phyloP scores from a whole-genome alignment of 2,888 invertebrate genomes.

The Caenorhabditis doughertyi region DNA sequence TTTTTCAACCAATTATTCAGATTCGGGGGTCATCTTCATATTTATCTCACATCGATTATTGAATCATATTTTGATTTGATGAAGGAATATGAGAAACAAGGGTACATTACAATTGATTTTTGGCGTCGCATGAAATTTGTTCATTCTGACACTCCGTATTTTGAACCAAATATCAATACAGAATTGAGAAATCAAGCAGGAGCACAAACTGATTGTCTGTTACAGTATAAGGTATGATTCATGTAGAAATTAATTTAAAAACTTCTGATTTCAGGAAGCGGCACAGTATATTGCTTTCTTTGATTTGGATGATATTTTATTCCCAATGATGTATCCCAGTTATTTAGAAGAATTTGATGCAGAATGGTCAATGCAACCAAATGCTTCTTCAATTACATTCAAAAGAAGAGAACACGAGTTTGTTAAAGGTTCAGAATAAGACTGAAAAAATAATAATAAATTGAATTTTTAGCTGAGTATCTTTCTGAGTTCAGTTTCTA shows the following conservation, averaged over 20 bases:
- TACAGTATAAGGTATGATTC: conserved; percentile 62
- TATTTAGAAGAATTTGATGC: conserved; percentile 64
- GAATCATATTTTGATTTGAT: conserved; percentile 65
- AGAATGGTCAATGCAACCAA: background rate
- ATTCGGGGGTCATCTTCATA: conserved; percentile 64
- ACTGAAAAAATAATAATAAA: too few species aligned
- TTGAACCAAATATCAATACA: conserved; percentile 64
- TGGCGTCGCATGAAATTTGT: conserved; percentile 61
- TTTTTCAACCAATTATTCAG: conserved; percentile 22
- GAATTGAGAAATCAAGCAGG: conserved; percentile 68
- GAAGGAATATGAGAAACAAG: conserved; percentile 63
- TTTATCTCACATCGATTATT: conserved; percentile 63
- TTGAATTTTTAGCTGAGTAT: conserved; percentile 27
- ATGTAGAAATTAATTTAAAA: too few species aligned
- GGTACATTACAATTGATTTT: conserved; percentile 60
- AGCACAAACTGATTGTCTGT: conserved; percentile 60
- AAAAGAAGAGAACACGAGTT: conserved; percentile 41
- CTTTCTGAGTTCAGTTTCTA: conserved; percentile 37
- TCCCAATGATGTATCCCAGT: conserved; percentile 54
- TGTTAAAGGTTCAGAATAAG: conserved; percentile 42
- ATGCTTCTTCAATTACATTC: background rate
- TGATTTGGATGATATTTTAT: conserved; percentile 68
- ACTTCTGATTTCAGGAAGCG: background rate
- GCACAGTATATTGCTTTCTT: conserved; percentile 59
- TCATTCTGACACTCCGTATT: conserved; percentile 44